Percentiles rank a stretch among this genome's conserved stretches.
These are phyloP conservation scores for Perca schrenkii DNA, from an alignment of 2,113 vertebrate species.

Conservation along the genomic window DNA sequence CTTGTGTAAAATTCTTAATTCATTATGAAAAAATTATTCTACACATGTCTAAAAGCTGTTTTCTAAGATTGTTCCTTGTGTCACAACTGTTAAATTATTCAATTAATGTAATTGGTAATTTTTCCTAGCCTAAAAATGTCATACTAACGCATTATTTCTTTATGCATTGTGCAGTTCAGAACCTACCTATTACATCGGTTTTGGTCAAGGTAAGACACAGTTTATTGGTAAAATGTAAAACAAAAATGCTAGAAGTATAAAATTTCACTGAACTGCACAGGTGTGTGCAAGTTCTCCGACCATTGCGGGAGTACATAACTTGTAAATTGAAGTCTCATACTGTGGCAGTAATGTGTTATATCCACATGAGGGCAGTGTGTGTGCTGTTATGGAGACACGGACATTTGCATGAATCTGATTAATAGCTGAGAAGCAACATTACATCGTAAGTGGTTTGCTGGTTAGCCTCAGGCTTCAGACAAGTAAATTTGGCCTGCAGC, in stretches of 20 bases:
- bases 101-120: not conserved
- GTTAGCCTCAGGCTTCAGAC: conserved; percentile 58
- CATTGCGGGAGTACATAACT: not conserved
- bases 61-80: not conserved
- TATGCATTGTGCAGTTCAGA: too few species aligned
- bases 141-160: too few species aligned
- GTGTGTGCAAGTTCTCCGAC: not conserved
- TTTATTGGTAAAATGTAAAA: not conserved
- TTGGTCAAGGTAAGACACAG: not conserved
- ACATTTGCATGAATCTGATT: conserved; percentile 26
- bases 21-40: not conserved
- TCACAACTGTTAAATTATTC: not conserved
- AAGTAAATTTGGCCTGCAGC: conserved; percentile 50
- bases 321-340: not conserved
- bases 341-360: conserved; percentile 23
- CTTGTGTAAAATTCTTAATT: not conserved
- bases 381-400: conserved; percentile 36
- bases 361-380: conserved; percentile 68
- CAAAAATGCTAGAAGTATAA: too few species aligned
- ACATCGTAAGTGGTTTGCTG: conserved; percentile 30
- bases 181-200: too few species aligned
- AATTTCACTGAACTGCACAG: too few species aligned
- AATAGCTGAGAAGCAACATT: conserved; percentile 22
- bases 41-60: not conserved
- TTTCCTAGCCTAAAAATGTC: not conserved